Percentiles rank a stretch among this genome's conserved stretches.
Evolutionary conservation across 2,888 invertebrate genomes (phyloP).

Genomic region (Drosophila pseudotakahashii): DNA sequence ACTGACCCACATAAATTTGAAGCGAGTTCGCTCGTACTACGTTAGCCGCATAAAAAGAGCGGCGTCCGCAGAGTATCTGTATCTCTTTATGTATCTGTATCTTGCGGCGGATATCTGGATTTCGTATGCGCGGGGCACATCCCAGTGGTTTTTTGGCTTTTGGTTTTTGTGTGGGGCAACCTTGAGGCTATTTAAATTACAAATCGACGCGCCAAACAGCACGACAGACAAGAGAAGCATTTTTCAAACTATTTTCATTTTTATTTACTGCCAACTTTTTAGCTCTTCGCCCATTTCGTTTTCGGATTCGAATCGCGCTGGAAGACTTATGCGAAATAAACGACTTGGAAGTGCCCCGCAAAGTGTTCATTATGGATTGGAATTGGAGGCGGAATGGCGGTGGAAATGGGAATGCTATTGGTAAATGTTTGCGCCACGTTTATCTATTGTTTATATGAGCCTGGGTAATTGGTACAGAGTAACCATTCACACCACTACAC

Average conservation of each 20-base stretch:
- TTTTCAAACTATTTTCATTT: slow-evolving; percentile 77
- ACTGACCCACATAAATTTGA: slow-evolving; percentile 77
- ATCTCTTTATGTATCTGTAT: slow-evolving; percentile 63
- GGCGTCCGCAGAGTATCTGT: slow-evolving; percentile 42
- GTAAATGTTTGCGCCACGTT: slow-evolving; percentile 66
- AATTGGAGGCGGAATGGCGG: slow-evolving; percentile 48
- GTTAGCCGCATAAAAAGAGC: slow-evolving; percentile 66
- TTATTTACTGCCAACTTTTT: slow-evolving; percentile 78
- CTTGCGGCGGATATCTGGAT: slow-evolving; percentile 54
- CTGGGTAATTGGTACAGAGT: slow-evolving; percentile 9
- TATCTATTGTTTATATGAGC: slow-evolving; percentile 76
- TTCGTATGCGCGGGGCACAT: slow-evolving; percentile 67
- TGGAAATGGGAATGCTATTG: slow-evolving; percentile 54
- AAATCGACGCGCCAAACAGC: slow-evolving; percentile 62
- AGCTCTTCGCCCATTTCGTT: slow-evolving; percentile 41
- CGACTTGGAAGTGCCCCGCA: slow-evolving; percentile 68
- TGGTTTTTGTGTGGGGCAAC: slow-evolving; percentile 55
- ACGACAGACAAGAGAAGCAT: slow-evolving; percentile 49
- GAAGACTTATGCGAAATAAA: slow-evolving; percentile 77
- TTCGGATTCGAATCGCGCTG: slow-evolving; percentile 35
- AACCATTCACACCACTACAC: background rate
- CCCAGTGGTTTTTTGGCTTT: slow-evolving; percentile 17
- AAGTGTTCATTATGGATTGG: slow-evolving; percentile 77
- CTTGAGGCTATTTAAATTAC: slow-evolving; percentile 81
- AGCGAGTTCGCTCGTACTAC: slow-evolving; percentile 63